Base-by-base conservation (phyloP, 2,113 vertebrate species). In the Brachyistius frenatus region DNA sequence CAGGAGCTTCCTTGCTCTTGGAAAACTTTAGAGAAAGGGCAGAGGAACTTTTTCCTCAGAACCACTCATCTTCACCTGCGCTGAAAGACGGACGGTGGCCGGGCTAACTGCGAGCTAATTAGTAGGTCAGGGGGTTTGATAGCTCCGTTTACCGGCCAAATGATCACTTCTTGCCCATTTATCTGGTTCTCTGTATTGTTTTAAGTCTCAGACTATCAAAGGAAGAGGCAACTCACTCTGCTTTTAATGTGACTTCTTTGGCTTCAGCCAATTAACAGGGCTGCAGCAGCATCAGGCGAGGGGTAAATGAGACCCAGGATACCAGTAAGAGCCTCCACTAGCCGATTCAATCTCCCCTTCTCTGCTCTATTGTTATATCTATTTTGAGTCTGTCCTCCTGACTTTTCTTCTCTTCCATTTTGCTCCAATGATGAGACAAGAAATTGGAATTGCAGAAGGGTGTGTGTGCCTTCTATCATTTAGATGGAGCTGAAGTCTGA, bases 21-120 rank as follows among this genome's bases (percentile, higher is more conserved):
- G 73, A 78, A 91, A 93, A 92, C 88, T 92, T 93, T 90, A 63
- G 64, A 90, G 90, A 88, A 62, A 89, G 86, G 84, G 60, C 77
- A 83, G 67, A 56, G 69, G 74, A 93, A 90, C 84, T 85, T 92
- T 92, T 85, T 52, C 71, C 64, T 64, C 58, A 11, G 77, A 66
- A 76, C 54, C 78, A 78, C 72, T 84, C 71, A 86, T 90, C 73
- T 90, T 83, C 39, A 73, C 64, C 85, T 78, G 67, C 50, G 69
- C 70, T 58, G 72, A 54, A 41, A 37, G 66, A 75, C 35, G 46
- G 54, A 82, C 70, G 32, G 68, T 55, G 80, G 77, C 67, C 61
- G 77, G 61, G 86, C 72, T 60, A 75, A 23, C 66, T 77, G 70
- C 73, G 83, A 88, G 75, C 72, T n/a, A 81, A 86, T 86, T 67